Evolutionary conservation across 1,140 invertebrate genomes (phyloP).

Genomic region (Galleria mellonella): DNA sequence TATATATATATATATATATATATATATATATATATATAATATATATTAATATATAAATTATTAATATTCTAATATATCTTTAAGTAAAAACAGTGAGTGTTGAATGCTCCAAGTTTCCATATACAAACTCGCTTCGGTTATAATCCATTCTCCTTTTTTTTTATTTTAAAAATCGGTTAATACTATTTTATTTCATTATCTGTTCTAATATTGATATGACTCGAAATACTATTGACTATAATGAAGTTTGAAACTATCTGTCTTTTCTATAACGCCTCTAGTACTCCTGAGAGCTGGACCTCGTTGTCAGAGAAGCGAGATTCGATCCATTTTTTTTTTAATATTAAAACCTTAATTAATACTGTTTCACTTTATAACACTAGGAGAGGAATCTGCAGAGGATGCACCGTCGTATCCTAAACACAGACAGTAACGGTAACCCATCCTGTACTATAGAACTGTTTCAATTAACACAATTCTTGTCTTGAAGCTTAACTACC

Average conservation of each 20-base stretch:
- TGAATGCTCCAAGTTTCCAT: no score
- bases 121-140: no score
- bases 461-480: no score
- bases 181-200: slow-evolving; percentile 4
- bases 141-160: no score
- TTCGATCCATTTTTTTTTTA: slow-evolving; percentile 15
- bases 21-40: no score
- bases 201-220: slow-evolving; percentile 51
- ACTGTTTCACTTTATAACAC: slow-evolving; percentile 33
- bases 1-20: no score
- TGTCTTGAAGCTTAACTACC: not conserved
- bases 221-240: slow-evolving; percentile 54
- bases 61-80: no score
- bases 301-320: slow-evolving; percentile 18
- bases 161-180: no score
- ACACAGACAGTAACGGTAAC: not conserved
- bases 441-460: no score
- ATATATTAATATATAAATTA: no score
- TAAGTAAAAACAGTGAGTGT: no score
- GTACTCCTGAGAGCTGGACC: not conserved
- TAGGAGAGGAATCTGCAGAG: slow-evolving; percentile 34
- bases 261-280: slow-evolving; percentile 35
- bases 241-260: slow-evolving; percentile 42
- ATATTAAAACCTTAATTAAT: slow-evolving; percentile 39
- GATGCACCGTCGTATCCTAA: not conserved